Evolutionary conservation across 2,113 vertebrate genomes (phyloP), one percentile per base, ranked within the genome.

Genomic region (Sprattus sprattus): DNA sequence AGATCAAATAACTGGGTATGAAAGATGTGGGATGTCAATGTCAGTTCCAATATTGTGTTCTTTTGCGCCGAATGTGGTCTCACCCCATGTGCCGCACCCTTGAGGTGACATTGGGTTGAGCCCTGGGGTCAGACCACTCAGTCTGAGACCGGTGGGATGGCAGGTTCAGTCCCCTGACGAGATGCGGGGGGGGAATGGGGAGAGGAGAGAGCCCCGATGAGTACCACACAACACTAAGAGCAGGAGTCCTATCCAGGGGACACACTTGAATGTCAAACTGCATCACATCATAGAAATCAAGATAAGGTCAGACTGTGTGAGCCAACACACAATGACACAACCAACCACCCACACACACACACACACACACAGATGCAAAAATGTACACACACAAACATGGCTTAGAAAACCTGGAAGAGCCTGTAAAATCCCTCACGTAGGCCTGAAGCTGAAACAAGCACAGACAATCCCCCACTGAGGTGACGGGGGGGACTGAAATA

Each of bases 221-320:
- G 86, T 82, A 75, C 85, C 52, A 81, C 49, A 83, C 82, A 39
- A 89, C 91, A 89, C 93, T 90, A 88, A 89, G 90, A 93, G 89
- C 87, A 45, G 45, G 84, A 84, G 86, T 7, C 39, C 88, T 90
- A 89, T 89, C 88, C 90, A 92, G 84, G 82, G 92, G 90, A 92
- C 90, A 88, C 78, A 90, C 90, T 91, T 85, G 86, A 85, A 89
- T 92, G 93, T 94, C 94, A 93, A 84, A 86, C 89, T 88, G 86
- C 86, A 93, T 94, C 89, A 92, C 90, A 90, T 94, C 93, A 92
- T 85, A 86, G 60, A 22, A 89, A 64, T 83, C 80, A 81, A 81
- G 89, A 89, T 88, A 91, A 93, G 92, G 92, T 92, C 93, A 92
- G 85, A 87, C 57, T 82, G 52, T 81, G 86, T 88, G 88, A 84